phyloP scores from a whole-genome alignment of 2,888 invertebrate species.

The Parnassius glacialis region DNA sequence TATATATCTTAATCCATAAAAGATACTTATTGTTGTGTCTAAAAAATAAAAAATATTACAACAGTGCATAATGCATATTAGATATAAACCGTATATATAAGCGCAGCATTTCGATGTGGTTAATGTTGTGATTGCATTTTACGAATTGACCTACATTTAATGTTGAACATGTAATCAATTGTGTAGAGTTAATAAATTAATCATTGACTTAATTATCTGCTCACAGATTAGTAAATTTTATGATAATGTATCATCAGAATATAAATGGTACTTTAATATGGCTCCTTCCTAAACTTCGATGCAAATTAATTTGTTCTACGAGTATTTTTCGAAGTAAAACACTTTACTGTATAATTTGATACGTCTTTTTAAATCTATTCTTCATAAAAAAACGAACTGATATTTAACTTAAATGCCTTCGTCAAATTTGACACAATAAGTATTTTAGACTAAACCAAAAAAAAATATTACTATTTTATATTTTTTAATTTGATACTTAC shows the following conservation, averaged over 20 bases:
- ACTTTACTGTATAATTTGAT: neutral
- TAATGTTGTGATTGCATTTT: neutral
- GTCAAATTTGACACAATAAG: constrained; percentile 28
- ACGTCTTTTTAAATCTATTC: neutral
- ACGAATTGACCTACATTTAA: neutral
- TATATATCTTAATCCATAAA: constrained; percentile 5
- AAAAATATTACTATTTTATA: constrained; percentile 24
- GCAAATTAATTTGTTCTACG: neutral
- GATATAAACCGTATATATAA: neutral
- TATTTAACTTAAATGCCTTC: constrained; percentile 28
- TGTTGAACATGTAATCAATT: constrained; percentile 3
- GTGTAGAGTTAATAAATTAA: constrained; percentile 7
- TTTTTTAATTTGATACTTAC: constrained; percentile 20
- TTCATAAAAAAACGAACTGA: constrained; percentile 20
- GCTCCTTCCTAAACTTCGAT: neutral
- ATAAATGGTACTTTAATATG: neutral
- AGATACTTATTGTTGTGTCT: neutral
- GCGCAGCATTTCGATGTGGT: constrained; percentile 2
- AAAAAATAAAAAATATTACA: constrained; percentile 8
- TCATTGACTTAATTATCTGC: neutral
- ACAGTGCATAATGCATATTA: neutral
- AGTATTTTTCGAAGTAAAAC: neutral
- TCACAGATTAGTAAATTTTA: neutral
- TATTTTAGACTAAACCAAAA: constrained; percentile 25
- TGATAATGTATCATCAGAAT: constrained; percentile 3